Evolutionary conservation across 2,888 invertebrate genomes (phyloP).

Genomic region (Phyto melanocephala): DNA sequence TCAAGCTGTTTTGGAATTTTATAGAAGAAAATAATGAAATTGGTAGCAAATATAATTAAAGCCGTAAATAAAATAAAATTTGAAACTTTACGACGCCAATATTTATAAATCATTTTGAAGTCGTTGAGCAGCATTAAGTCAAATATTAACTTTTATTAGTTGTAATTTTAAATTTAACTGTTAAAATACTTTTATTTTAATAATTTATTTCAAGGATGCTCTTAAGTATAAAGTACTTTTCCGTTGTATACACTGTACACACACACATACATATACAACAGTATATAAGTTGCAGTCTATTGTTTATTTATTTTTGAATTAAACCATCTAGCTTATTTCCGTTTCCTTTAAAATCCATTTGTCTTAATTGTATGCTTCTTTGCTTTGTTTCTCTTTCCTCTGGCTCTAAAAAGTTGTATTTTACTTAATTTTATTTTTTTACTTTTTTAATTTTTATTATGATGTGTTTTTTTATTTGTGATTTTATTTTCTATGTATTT

Average conservation of each 20-base stretch:
- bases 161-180: not conserved
- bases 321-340: constrained; percentile 2
- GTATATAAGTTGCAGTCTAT: not conserved
- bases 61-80: not conserved
- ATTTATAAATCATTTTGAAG: not conserved
- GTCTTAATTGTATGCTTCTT: not conserved
- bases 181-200: not conserved
- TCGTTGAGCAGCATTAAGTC: not conserved
- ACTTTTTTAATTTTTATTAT: not conserved
- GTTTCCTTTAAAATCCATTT: not conserved
- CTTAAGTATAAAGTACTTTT: not conserved
- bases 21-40: not conserved
- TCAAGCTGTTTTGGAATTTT: not conserved
- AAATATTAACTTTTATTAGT: not conserved
- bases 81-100: not conserved
- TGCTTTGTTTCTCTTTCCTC: not conserved
- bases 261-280: not conserved
- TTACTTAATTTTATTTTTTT: not conserved
- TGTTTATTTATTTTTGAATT: constrained; percentile 6
- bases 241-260: not conserved
- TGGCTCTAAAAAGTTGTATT: not conserved
- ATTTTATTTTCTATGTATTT: not conserved
- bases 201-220: not conserved
- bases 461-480: not conserved
- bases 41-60: not conserved